Conservation (phyloP, 2,113 vertebrate genomes). For the Pseudois nayaur region DNA sequence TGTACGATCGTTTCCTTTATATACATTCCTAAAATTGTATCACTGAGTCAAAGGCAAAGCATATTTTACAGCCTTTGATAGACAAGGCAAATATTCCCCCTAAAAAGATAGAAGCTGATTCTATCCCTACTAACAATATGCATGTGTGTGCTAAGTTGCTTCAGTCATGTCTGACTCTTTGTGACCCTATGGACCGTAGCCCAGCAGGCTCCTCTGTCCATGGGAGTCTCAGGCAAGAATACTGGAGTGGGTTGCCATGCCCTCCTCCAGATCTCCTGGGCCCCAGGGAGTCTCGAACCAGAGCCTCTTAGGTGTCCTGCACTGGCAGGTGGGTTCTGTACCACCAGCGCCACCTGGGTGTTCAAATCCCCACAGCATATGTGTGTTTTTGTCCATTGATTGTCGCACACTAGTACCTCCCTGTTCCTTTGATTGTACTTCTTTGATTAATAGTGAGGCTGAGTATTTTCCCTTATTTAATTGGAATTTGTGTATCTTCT, state of each 20-base stretch:
- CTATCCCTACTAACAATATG: not conserved
- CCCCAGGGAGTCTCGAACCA: not conserved
- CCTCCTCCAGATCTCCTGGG: not conserved
- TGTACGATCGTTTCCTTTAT: not conserved
- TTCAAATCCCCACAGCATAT: not conserved
- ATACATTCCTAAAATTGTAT: not conserved
- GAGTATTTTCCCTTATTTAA: not conserved
- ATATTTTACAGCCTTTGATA: not conserved
- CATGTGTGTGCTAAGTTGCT: not conserved
- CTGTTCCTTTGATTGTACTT: not conserved
- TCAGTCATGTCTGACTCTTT: not conserved
- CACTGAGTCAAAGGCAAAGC: not conserved
- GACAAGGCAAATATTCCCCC: not conserved
- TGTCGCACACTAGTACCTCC: not conserved
- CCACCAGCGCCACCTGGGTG: not conserved
- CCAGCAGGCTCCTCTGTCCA: not conserved
- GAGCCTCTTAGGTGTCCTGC: not conserved
- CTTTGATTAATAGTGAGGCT: slow-evolving; percentile 9
- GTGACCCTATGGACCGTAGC: not conserved
- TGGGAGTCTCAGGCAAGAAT: not conserved
- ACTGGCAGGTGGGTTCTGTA: not conserved
- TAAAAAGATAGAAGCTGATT: not conserved
- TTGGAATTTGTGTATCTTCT: not conserved
- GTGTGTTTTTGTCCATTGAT: not conserved
- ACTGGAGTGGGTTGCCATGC: not conserved